Conservation (phyloP, 2,797 vertebrate species). For the Cebuella pygmaea region DNA sequence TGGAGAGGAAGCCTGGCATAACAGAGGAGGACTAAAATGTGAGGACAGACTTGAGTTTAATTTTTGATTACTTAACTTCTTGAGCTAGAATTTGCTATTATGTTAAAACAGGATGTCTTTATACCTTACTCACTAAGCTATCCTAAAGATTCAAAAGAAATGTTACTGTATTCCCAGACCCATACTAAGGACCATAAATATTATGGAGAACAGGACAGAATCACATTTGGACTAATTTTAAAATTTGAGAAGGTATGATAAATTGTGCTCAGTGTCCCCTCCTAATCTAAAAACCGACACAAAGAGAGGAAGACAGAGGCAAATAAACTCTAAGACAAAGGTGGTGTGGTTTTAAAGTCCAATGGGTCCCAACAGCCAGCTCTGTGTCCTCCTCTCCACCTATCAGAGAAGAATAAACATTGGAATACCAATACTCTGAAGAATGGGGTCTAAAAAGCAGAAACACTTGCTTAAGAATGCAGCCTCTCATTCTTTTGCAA, state of each 20-base stretch:
- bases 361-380: background rate
- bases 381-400: background rate
- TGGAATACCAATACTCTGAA: background rate
- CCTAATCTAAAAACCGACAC: background rate
- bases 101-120: background rate
- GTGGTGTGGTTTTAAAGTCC: background rate
- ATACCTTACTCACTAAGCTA: background rate
- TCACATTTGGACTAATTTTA: background rate
- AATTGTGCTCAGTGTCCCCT: background rate
- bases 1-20: background rate
- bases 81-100: background rate
- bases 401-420: background rate
- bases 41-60: background rate
- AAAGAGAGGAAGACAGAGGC: background rate
- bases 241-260: background rate
- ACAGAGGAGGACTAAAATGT: background rate
- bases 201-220: background rate
- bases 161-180: background rate
- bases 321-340: background rate
- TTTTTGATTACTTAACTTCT: background rate
- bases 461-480: background rate
- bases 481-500: background rate
- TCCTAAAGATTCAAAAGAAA: slow-evolving; percentile 8
- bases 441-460: background rate
- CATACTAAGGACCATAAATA: background rate